Evolutionary conservation across 2,888 invertebrate genomes (phyloP), one percentile per base, ranked within the genome.

Genomic region (Ophion ventricosus): DNA sequence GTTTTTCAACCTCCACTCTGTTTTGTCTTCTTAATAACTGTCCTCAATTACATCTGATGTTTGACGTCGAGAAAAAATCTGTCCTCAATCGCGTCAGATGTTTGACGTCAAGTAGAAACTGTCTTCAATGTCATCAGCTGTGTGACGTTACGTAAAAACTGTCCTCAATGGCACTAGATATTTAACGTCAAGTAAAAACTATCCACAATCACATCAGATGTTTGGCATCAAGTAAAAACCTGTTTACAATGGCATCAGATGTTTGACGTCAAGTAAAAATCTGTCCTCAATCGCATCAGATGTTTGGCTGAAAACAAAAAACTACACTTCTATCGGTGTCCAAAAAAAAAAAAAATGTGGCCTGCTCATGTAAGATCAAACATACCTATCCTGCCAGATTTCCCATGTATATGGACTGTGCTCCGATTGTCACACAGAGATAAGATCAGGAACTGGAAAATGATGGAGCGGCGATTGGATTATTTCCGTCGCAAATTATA

Each of bases 401-500:
- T 17, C 49, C 17, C 61, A 4, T 4, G 17, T 49, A 49, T 49
- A 49, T 17, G 49, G 40, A 23, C n/a, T 14, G 29, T 54, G 49
- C 2, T 49, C 25, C 40, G 49, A 70, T 61, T 63, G 40, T 8
- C 35, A 14, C 25, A 26, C 11, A 69, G 63, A 78, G 67, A 84
- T 81, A 77, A 64, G 56, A 84, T 84, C 67, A 83, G 76, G 67
- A 80, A 77, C 83, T 67, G 72, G 59, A 83, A 83, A 74, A 49
- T 74, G 78, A 81, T 81, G 74, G 8, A 78, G 29, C 81, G 81
- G 74, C 81, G 74, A 81, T 81, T 78, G 64, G 74, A 81, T 84
- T 69, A 81, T 81, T 74, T 54, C 17, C 23, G 64, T 81, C 63
- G 84, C 20, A 63, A 78, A 82, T 82, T 82, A 82, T 40, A 61